Conservation (phyloP, 2,797 vertebrate species). For the Diglossa cyanea region DNA sequence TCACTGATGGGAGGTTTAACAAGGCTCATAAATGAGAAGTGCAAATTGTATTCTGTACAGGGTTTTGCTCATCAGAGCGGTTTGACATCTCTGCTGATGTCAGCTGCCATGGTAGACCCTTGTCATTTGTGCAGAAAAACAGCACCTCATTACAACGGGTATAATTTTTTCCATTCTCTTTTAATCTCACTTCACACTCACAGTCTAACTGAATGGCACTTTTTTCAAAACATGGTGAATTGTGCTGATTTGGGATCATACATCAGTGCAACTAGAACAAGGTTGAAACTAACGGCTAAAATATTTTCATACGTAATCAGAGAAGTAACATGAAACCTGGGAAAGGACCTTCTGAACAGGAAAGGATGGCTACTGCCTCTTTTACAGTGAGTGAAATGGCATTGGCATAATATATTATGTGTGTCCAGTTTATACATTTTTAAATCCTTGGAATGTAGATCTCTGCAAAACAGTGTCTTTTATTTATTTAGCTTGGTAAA, state of each 20-base stretch:
- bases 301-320: not conserved
- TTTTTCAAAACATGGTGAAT: not conserved
- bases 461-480: not conserved
- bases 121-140: not conserved
- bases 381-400: not conserved
- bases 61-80: not conserved
- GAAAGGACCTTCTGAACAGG: not conserved
- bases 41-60: not conserved
- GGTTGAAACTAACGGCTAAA: not conserved
- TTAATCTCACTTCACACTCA: not conserved
- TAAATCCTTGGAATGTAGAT: not conserved
- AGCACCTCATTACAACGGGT: not conserved
- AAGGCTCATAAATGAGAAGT: not conserved
- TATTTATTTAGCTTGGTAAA: not conserved
- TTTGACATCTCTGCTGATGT: slow-evolving; percentile 26
- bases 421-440: not conserved
- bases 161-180: not conserved
- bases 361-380: not conserved
- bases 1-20: slow-evolving; percentile 18
- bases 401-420: not conserved
- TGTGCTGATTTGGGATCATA: not conserved
- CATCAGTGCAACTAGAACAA: not conserved
- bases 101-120: not conserved
- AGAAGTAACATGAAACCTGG: not conserved
- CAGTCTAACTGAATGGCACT: not conserved